A percentile compares a stretch with the other conserved stretches of the same genome.
Conservation (phyloP, 37 sponge, comb jelly and placozoan genomes). For the Chondrosia reniformis region DNA sequence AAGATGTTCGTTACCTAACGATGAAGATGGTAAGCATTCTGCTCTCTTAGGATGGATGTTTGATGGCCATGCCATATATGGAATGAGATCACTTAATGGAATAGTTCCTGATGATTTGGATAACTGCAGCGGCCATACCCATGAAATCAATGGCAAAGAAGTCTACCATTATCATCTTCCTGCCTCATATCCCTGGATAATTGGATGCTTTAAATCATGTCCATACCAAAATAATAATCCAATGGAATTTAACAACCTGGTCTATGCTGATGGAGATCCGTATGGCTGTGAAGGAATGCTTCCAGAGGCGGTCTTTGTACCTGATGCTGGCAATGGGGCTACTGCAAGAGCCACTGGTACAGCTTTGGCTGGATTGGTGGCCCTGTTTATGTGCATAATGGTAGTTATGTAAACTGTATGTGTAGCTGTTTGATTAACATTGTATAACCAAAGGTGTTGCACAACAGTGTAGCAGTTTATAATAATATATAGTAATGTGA, state of each 20-base stretch:
- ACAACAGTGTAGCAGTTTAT: no score
- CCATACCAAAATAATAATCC: conserved; percentile 51
- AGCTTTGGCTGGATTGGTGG: no score
- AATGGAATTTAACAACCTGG: conserved; percentile 22
- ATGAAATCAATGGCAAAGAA: conserved; percentile 41
- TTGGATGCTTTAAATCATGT: conserved; percentile 73
- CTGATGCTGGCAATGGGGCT: no score
- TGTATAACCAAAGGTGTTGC: no score
- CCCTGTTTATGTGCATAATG: no score
- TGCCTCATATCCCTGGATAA: conserved; percentile 58
- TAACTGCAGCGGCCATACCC: conserved; percentile 62
- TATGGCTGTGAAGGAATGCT: neutral
- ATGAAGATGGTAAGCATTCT: conserved; percentile 54
- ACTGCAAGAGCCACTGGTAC: no score
- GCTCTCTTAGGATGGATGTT: conserved; percentile 63
- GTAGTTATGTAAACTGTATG: no score
- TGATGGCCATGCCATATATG: conserved; percentile 72
- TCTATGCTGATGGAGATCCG: neutral
- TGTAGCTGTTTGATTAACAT: no score
- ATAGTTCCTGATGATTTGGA: conserved; percentile 56
- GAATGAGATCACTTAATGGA: conserved; percentile 47
- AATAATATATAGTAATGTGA: no score
- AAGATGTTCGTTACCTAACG: conserved; percentile 40
- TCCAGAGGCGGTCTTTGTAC: no score
- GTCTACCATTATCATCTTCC: conserved; percentile 70